Base-by-base conservation (phyloP, 2,113 vertebrate species). In the Perca flavescens region DNA sequence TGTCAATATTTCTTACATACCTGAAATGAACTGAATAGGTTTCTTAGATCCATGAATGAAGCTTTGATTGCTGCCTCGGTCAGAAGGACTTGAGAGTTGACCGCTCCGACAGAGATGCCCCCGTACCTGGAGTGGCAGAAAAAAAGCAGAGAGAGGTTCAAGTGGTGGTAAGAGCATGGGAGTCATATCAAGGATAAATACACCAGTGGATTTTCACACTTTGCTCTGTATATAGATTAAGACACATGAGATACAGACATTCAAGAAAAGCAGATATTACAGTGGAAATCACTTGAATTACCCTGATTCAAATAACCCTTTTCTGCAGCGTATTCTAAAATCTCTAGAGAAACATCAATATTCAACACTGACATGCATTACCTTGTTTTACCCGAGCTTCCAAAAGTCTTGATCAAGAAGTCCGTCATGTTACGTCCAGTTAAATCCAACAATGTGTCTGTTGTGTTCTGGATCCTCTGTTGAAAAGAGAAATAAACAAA, bases 331-430 rank as follows among this genome's bases (percentile, higher is more conserved):
- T 22, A 28, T 34, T 56, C 6, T 57, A 52, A 67, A 43, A 58
- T n/a, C 12, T 28, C 2, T 46, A 7, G 36, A 50, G 6, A 31
- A 36, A 47, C 1, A 15, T 53, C 0, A 21, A 50, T 31, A 31
- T 47, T 52, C 8, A 50, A 43, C 54, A 43, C 6, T 49, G 25
- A 69, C 12, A 28, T 25, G 11, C 3, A 0, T 78, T 89, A 96
- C 95, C 95, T 94, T 56, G 68, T 94, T 93, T 93, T 95, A 6
- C 95, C 95, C 0, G 77, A 89, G 62, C 71, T 61, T 63, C 92
- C 95, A 0, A 96, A 99, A 0, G 96, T 99, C 95, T 99, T 99
- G 89, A 99, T 90, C 47, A 99, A 92, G 77, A 98, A 98, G 91
- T 99, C 98, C 0, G 97, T 97, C 91, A 98, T 93, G 85, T 99